A percentile compares a stretch with the other conserved stretches of the same genome.
These are phyloP conservation scores for Capreolus pygargus DNA, from an alignment of 2,113 vertebrate genomes.

Conservation along the genomic window DNA sequence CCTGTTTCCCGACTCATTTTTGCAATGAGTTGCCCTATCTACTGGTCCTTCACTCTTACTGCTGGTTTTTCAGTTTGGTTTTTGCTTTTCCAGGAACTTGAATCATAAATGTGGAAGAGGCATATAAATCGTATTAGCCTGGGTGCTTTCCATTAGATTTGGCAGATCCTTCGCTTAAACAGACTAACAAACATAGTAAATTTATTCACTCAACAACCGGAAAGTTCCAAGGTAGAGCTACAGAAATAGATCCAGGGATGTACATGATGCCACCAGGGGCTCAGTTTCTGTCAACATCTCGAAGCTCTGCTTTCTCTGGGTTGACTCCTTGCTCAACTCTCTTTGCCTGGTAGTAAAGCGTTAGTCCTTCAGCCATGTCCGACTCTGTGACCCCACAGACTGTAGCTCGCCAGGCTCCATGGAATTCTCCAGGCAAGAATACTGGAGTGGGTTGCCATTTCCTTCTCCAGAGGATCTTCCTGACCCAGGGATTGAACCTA, in stretches of 20 bases:
- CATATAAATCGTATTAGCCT: background rate
- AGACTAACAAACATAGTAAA: background rate
- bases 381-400: background rate
- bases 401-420: background rate
- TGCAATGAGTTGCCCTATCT: background rate
- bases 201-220: background rate
- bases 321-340: background rate
- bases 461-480: background rate
- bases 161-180: background rate
- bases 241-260: background rate
- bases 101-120: background rate
- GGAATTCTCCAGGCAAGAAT: background rate
- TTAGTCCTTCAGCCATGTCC: background rate
- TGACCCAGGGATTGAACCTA: background rate
- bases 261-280: background rate
- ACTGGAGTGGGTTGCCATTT: background rate
- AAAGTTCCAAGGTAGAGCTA: background rate
- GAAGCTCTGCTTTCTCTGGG: background rate
- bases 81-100: background rate
- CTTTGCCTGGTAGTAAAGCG: background rate
- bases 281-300: background rate
- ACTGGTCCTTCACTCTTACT: background rate
- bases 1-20: background rate
- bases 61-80: background rate
- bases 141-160: background rate